Evolutionary conservation across 2,888 invertebrate genomes (phyloP).

Genomic region (Brachycybe producta): DNA sequence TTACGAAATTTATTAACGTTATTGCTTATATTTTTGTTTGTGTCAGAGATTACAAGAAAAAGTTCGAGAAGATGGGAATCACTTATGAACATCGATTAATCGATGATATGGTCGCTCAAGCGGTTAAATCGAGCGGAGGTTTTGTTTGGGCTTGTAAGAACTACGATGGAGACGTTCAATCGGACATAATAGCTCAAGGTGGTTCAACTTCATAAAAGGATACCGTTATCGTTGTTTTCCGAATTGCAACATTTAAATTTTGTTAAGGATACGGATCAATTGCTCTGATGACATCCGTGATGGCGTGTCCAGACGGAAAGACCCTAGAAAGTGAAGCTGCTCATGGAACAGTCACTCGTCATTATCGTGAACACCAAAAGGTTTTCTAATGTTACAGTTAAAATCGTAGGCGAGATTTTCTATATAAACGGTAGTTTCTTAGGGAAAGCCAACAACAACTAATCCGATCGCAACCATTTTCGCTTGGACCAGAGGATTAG

Average conservation of each 20-base stretch:
- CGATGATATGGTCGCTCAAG: conserved; percentile 85
- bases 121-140: conserved; percentile 65
- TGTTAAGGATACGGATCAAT: conserved; percentile 62
- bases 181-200: conserved; percentile 73
- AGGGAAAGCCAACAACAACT: conserved; percentile 71
- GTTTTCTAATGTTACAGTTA: conserved; percentile 70
- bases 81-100: conserved; percentile 87
- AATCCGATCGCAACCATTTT: conserved; percentile 85
- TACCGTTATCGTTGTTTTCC: too few relatives aligned
- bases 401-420: too few relatives aligned
- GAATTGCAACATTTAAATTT: too few relatives aligned
- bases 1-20: too few relatives aligned
- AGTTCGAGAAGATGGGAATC: conserved; percentile 61
- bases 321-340: conserved; percentile 46
- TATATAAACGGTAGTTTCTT: too few relatives aligned
- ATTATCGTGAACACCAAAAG: conserved; percentile 66
- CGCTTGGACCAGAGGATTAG: conserved; percentile 76
- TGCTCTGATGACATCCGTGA: conserved; percentile 54
- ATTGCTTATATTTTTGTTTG: too few relatives aligned
- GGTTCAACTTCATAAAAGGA: too few relatives aligned
- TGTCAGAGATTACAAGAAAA: conserved; percentile 51
- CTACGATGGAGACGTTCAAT: conserved; percentile 84
- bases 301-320: conserved; percentile 45
- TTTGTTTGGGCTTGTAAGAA: conserved; percentile 91
- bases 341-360: conserved; percentile 45